Conservation (phyloP, 1,140 invertebrate genomes). For the Hyphantria cunea region DNA sequence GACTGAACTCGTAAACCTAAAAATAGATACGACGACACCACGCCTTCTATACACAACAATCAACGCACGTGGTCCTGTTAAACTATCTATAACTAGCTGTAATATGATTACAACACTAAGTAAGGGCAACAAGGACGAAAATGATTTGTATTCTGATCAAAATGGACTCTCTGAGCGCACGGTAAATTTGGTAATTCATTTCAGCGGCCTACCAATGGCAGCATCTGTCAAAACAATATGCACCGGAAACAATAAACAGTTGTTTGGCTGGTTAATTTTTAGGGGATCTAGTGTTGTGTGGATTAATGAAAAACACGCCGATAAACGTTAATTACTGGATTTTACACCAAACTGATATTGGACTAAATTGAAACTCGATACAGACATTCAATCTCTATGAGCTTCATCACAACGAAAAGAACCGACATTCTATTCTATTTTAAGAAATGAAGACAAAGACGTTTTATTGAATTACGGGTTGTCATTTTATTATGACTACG, state of each 20-base stretch:
- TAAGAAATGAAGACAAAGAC: too few species aligned
- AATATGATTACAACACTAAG: conserved; percentile 21
- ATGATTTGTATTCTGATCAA: conserved; percentile 7
- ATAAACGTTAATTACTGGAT: conserved; percentile 24
- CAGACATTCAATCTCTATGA: too few species aligned
- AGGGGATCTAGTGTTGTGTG: conserved; percentile 21
- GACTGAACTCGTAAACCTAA: conserved; percentile 74
- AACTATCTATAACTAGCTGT: conserved; percentile 5
- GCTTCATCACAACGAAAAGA: too few species aligned
- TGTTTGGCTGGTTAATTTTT: conserved; percentile 38
- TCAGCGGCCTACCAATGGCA: conserved; percentile 35
- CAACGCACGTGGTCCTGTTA: conserved; percentile 14
- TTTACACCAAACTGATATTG: conserved; percentile 6
- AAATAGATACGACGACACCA: conserved; percentile 62
- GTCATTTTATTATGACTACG: too few species aligned
- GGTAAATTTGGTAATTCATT: conserved; percentile 26
- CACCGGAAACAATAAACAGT: conserved; percentile 66
- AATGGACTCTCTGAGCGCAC: conserved; percentile 13
- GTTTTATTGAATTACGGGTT: too few species aligned
- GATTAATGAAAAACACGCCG: conserved; percentile 19
- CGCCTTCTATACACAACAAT: conserved; percentile 34
- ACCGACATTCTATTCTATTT: too few species aligned
- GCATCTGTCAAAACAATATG: conserved; percentile 72
- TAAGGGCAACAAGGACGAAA: conserved; percentile 23
- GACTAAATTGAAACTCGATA: neutral